Percentiles rank a stretch among this genome's conserved stretches.
phyloP scores from a whole-genome alignment of 2,797 vertebrate genomes.

The Tachyglossus aculeatus region DNA sequence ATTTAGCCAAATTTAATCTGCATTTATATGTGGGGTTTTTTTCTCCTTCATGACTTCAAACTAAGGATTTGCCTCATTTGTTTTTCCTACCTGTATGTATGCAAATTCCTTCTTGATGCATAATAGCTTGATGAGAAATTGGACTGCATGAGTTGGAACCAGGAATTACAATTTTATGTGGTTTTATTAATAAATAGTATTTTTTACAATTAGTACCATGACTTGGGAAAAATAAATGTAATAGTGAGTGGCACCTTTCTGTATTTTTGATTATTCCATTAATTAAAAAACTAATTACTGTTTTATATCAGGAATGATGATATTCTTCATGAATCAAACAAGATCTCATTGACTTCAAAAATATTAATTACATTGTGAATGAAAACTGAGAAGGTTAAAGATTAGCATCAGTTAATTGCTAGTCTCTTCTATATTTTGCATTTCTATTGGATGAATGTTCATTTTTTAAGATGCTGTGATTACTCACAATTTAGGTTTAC shows the following conservation, averaged over 20 bases:
- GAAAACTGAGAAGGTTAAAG: constrained; percentile 40
- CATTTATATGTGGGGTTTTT: not conserved
- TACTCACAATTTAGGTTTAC: not conserved
- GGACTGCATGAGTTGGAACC: not conserved
- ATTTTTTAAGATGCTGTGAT: not conserved
- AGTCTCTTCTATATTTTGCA: not conserved
- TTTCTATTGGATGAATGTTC: not conserved
- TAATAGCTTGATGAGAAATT: not conserved
- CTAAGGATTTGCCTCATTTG: not conserved
- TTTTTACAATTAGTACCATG: constrained; percentile 35
- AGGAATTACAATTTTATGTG: not conserved
- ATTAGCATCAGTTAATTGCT: constrained; percentile 11
- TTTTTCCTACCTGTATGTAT: constrained; percentile 11
- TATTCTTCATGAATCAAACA: constrained; percentile 41
- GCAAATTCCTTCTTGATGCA: not conserved
- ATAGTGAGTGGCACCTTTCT: constrained; percentile 5
- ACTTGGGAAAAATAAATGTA: constrained; percentile 16
- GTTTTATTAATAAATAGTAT: not conserved
- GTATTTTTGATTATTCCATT: constrained; percentile 46
- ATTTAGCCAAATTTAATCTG: not conserved
- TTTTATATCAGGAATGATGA: constrained; percentile 32
- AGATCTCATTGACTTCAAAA: constrained; percentile 41
- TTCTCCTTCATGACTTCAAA: not conserved
- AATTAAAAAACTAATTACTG: constrained; percentile 49
- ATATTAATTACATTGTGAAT: constrained; percentile 30